These are phyloP conservation scores for Pachycephala philippinensis DNA, from an alignment of 2,113 vertebrate genomes.

Conservation along the genomic window DNA sequence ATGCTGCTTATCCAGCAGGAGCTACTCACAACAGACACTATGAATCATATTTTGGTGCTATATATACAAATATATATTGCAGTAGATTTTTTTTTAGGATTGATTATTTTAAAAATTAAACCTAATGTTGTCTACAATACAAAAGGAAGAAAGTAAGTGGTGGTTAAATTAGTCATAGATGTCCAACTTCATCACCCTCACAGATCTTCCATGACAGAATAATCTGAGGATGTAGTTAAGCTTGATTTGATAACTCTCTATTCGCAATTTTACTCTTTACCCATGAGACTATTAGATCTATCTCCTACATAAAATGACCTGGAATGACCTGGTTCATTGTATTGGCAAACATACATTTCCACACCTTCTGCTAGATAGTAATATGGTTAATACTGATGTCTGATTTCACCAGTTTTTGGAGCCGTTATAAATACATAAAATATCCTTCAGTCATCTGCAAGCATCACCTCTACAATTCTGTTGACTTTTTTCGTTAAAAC, in stretches of 20 bases:
- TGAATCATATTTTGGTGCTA: background rate
- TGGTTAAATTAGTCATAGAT: background rate
- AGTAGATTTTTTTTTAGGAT: background rate
- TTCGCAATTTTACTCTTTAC: background rate
- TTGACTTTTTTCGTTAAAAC: background rate
- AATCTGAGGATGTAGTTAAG: background rate
- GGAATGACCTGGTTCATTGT: background rate
- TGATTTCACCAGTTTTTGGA: background rate
- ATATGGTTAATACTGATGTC: background rate
- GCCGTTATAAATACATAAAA: background rate
- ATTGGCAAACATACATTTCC: background rate
- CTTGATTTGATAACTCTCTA: background rate
- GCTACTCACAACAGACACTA: background rate
- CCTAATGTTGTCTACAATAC: background rate
- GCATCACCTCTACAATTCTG: background rate
- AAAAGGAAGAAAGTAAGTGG: background rate
- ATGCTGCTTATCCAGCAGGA: background rate
- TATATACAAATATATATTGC: background rate
- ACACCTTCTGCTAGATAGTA: background rate
- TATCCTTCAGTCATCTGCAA: background rate
- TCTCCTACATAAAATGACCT: background rate
- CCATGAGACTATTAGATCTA: background rate
- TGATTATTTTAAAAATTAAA: background rate
- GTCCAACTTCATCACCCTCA: background rate
- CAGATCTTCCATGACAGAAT: background rate